A percentile compares a stretch with the other conserved stretches of the same genome.
Conservation (phyloP, 2,888 invertebrate species). For the Macrophya annulata region DNA sequence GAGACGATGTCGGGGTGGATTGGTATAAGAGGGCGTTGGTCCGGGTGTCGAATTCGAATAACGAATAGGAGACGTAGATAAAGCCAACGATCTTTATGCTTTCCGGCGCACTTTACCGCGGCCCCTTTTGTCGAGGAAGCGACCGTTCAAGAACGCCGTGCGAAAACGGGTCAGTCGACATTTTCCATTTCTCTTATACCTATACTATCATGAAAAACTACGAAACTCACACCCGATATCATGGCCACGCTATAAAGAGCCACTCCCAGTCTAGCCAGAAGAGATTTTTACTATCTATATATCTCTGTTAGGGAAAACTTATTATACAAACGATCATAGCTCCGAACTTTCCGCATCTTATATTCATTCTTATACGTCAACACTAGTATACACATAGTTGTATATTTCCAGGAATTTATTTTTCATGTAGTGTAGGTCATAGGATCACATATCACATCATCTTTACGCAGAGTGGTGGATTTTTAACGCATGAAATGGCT, state of each 20-base stretch:
- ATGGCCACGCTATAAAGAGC: not conserved
- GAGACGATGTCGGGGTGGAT: not conserved
- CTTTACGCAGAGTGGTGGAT: too few species aligned
- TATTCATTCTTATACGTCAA: too few species aligned
- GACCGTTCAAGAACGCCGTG: slow-evolving; percentile 26
- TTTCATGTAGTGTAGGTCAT: too few species aligned
- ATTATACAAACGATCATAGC: not conserved
- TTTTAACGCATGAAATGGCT: too few species aligned
- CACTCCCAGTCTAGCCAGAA: slow-evolving; percentile 5
- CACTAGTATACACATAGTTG: too few species aligned
- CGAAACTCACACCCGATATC: slow-evolving; percentile 6
- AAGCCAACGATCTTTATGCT: slow-evolving; percentile 50
- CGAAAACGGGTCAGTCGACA: slow-evolving; percentile 34
- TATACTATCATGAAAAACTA: not conserved
- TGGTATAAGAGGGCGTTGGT: not conserved
- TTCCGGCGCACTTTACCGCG: slow-evolving; percentile 30
- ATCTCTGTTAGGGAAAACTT: not conserved
- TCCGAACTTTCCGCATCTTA: not conserved
- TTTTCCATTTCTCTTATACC: not conserved
- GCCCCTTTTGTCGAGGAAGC: slow-evolving; percentile 32
- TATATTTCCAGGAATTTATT: too few species aligned
- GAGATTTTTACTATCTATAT: not conserved
- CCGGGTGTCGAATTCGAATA: slow-evolving; percentile 53
- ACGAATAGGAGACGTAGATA: slow-evolving; percentile 56
- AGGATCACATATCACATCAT: too few species aligned